Evolutionary conservation across 92 coral and sea anemone genomes (phyloP).

Genomic region (Muricea muricata): DNA sequence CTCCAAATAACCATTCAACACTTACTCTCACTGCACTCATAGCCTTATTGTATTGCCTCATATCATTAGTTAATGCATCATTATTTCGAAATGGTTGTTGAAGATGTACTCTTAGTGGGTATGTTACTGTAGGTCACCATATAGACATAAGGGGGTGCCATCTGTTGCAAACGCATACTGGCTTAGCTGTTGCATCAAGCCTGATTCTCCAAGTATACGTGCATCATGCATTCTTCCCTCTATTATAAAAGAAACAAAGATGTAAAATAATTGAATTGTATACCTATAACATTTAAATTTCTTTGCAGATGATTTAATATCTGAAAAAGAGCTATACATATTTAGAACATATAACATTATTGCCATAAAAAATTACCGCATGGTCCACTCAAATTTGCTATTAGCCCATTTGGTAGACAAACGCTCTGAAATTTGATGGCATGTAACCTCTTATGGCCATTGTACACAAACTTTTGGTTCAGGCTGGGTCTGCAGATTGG

Average conservation of each 20-base stretch:
- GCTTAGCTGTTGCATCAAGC: background rate
- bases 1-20: background rate
- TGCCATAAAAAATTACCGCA: background rate
- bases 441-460: constrained; percentile 12
- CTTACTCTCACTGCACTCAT: background rate
- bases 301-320: no score
- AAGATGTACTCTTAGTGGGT: background rate
- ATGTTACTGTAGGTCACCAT: constrained; percentile 17
- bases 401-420: background rate
- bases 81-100: constrained; percentile 1
- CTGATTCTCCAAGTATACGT: background rate
- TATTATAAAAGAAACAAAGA: background rate
- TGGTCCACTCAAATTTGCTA: constrained; percentile 2
- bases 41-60: constrained; percentile 5
- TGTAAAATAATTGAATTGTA: background rate
- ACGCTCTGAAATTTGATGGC: background rate
- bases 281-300: no score
- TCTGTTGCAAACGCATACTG: background rate
- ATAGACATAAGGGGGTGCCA: background rate
- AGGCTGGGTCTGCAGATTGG: constrained; percentile 11
- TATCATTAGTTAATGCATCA: background rate
- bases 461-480: background rate
- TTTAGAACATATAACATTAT: no score
- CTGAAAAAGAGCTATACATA: no score
- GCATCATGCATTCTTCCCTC: constrained; percentile 14